Evolutionary conservation across 2,797 vertebrate genomes (phyloP).

Genomic region (Eutrigla gurnardus): DNA sequence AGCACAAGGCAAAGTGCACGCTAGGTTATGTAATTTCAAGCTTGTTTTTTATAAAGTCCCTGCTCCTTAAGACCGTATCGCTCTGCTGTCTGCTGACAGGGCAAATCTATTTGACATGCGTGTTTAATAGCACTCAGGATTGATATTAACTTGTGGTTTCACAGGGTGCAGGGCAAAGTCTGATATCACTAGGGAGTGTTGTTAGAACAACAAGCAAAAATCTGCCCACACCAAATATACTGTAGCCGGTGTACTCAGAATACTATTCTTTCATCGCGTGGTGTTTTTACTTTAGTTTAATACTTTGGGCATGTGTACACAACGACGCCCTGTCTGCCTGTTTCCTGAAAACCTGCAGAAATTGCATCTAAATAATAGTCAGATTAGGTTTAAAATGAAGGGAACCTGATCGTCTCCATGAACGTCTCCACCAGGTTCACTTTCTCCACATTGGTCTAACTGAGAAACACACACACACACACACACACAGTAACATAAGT

Average conservation of each 20-base stretch:
- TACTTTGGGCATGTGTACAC: not conserved
- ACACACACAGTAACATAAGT: too few species aligned
- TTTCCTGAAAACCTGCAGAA: too few species aligned
- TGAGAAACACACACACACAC: too few species aligned
- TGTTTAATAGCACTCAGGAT: not conserved
- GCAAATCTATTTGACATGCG: conserved; percentile 1
- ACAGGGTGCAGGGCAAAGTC: conserved; percentile 1
- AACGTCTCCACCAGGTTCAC: too few species aligned
- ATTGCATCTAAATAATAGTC: too few species aligned
- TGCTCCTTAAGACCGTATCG: not conserved
- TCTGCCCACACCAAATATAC: too few species aligned
- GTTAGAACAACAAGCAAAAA: not conserved
- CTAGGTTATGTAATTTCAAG: conserved; percentile 1
- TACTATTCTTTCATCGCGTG: not conserved
- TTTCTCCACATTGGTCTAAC: too few species aligned
- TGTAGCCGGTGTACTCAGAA: too few species aligned
- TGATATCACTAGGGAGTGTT: not conserved
- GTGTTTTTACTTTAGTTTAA: not conserved
- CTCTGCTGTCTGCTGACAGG: conserved; percentile 1
- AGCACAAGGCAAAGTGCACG: not conserved
- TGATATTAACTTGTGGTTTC: not conserved
- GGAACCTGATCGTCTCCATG: too few species aligned
- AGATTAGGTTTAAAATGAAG: too few species aligned
- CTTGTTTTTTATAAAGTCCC: not conserved
- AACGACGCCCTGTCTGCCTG: not conserved